Base-by-base conservation (phyloP, 2,888 invertebrate species). In the Mesodorylaimus sp. region DNA sequence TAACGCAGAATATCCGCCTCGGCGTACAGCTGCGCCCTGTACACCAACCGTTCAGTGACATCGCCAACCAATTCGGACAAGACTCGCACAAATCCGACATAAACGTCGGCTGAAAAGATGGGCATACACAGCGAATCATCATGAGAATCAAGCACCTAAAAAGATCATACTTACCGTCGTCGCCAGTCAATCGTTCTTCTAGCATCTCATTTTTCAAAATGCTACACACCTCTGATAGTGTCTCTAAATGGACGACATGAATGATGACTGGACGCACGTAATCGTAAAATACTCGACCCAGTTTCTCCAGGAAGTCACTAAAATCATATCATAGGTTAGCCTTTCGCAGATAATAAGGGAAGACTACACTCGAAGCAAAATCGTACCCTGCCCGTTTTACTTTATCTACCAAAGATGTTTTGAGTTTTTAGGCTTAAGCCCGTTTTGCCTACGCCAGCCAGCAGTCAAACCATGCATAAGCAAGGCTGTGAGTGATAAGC, bases 191-290 rank as follows among this genome's bases (percentile, higher is more conserved):
- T 2, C 64, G 57, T 29, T 64, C 61, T 49, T 65, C 64, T 46
- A 65, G 57, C 60, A 62, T 65, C 50, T 63, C 88, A 25, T 48
- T 81, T 78, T 86, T 76, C 37, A 95, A 70, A 58, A 95, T 91
- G 39, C 84, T 82, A 66, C 95, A 95, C 46, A 97, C 78, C 69
- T 97, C 97, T 0, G 93, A 86, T 25, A 97, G 73, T 0, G 95
- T 93, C 73, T 97, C 97, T 64, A 97, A 73, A 68, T 97, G 95
- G 66, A 89, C 88, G 54, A 95, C 85, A 68, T 89, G 86, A 54
- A 97, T 89, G 50, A 97, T 81, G 59, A 85, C 79, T 1, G 97
- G 95, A 1, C 95, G 75, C 55, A 97, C 72, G 3, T 80, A 79
- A 66, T 97, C 95, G 66, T 97, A 97, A 29, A 93, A 68, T 7